phyloP scores from a whole-genome alignment of 2,113 vertebrate species.

The Aegypius monachus region DNA sequence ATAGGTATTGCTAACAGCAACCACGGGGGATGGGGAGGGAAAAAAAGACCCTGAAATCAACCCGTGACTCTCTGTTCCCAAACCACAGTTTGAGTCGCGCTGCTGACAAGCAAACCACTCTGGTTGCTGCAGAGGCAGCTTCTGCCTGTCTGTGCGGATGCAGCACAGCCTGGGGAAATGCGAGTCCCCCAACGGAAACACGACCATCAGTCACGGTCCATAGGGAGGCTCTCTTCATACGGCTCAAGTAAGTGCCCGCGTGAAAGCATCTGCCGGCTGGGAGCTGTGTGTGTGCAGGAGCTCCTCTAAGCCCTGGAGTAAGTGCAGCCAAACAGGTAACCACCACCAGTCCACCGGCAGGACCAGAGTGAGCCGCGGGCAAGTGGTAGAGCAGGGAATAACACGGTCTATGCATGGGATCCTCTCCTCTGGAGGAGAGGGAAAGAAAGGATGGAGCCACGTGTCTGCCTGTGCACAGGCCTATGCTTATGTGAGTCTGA shows the following conservation, averaged over 20 bases:
- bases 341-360: not conserved
- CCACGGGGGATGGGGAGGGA: not conserved
- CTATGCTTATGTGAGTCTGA: not conserved
- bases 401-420: accelerated
- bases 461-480: not conserved
- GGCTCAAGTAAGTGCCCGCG: too few relatives aligned
- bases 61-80: not conserved
- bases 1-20: not conserved
- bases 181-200: accelerated
- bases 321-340: not conserved
- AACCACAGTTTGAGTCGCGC: accelerated
- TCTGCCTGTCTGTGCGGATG: accelerated
- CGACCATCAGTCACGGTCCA: accelerated
- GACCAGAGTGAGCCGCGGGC: not conserved
- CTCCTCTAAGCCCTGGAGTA: not conserved
- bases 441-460: not conserved
- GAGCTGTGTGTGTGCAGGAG: accelerated
- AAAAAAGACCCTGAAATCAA: not conserved
- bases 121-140: not conserved
- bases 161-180: not conserved
- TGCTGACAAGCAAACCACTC: not conserved
- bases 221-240: accelerated
- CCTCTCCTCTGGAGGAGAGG: not conserved
- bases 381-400: not conserved
- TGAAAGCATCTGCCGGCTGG: not conserved